Evolutionary conservation across 1,140 invertebrate genomes (phyloP), one percentile per base, ranked within the genome.

Genomic region (Macrostomum lignano): DNA sequence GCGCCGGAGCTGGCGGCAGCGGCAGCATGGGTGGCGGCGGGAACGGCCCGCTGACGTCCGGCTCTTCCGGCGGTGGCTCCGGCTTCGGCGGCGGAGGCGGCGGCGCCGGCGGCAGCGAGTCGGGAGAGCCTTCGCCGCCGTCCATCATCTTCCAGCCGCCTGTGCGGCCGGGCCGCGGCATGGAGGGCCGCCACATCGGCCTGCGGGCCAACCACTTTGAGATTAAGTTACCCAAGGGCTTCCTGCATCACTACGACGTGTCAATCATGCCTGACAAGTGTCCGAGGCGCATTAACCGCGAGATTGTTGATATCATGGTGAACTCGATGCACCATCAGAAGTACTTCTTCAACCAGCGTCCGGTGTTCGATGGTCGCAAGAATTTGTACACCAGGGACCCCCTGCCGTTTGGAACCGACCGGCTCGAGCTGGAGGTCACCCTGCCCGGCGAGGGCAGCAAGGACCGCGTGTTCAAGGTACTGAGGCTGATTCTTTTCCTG

Each of bases 301-400:
- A 98, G 67, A 98, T 98, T 49, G 86, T 98, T 49, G 82, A 94
- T 59, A 93, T 82, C 6, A 94, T 96, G 86, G 88, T 98, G 38
- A 73, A 84, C 50, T 73, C 79, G 19, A 33, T 28, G 21, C 94
- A 93, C 58, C 73, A 72, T 32, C 88, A 91, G 64, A 86, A 86
- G 38, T 82, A 94, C 50, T 98, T 98, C 65, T 72, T 74, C 47
- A 75, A 74, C 49, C 62, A 88, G 51, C 91, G 91, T 63, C 91
- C 91, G 33, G 84, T 94, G 49, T 98, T 98, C 67, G 75, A 81
- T 49, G 76, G 76, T 46, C 61, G 91, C 24, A 91, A 81, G 53
- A 96, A 94, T 67, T 65, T 98, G 40, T 98, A 96, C 59, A 94
- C 86, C 24, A 67, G 82, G 47, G 86, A 96, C 60, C 76, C 81